Conservation (phyloP, 2,797 vertebrate genomes). For the Clarias platycephalus region DNA sequence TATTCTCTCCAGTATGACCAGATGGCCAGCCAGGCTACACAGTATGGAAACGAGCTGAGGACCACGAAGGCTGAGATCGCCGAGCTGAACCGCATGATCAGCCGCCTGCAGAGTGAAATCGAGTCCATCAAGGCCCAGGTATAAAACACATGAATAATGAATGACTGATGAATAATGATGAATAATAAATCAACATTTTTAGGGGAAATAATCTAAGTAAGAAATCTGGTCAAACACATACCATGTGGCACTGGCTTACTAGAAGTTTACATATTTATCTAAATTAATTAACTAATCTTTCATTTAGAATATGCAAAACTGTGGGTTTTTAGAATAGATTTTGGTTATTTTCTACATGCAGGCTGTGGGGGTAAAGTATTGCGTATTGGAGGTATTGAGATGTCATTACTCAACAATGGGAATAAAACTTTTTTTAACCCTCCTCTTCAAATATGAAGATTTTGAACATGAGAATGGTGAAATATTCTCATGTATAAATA, state of each 20-base stretch:
- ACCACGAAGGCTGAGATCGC: constrained; percentile 73
- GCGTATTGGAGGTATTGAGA: not conserved
- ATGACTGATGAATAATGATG: too few species aligned
- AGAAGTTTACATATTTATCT: not conserved
- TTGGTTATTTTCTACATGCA: not conserved
- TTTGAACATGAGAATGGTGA: not conserved
- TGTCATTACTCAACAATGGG: not conserved
- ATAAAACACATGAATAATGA: not conserved
- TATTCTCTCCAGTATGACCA: constrained; percentile 73
- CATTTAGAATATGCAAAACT: not conserved
- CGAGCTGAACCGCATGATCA: constrained; percentile 77
- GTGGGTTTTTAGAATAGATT: not conserved
- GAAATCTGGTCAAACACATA: not conserved
- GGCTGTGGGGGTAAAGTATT: not conserved
- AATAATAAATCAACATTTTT: not conserved
- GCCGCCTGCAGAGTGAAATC: constrained; percentile 79
- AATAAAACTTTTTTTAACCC: not conserved
- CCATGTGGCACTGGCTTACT: not conserved
- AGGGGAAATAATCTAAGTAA: not conserved
- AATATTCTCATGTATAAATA: not conserved
- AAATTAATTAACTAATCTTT: not conserved
- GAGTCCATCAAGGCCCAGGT: constrained; percentile 80
- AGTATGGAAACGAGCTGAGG: constrained; percentile 76
- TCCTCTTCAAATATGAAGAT: not conserved
- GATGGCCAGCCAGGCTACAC: constrained; percentile 75